phyloP scores from a whole-genome alignment of 2,888 invertebrate species.

The Ormyrus pomaceus region DNA sequence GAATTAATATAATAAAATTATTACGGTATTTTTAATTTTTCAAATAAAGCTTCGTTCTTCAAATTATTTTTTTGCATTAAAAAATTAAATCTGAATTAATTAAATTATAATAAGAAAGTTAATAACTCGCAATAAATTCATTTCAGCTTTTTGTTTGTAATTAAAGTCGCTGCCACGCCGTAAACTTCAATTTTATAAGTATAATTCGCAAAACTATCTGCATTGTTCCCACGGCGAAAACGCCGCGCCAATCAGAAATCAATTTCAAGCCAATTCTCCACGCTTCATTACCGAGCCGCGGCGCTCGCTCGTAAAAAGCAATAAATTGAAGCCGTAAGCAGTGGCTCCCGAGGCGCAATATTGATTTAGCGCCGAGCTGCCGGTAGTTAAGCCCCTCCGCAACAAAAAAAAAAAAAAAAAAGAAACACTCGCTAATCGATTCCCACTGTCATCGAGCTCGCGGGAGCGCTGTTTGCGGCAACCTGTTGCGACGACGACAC shows the following conservation, averaged over 20 bases:
- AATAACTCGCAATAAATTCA: no score
- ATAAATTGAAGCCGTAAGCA: constrained; percentile 4
- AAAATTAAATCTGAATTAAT: no score
- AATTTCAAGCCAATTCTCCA: constrained; percentile 25
- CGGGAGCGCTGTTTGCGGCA: background rate
- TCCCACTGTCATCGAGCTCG: constrained; percentile 28
- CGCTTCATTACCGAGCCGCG: constrained; percentile 23
- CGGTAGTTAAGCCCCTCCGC: constrained; percentile 4
- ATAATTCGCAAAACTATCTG: no score
- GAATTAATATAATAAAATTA: background rate
- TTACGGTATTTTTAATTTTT: background rate
- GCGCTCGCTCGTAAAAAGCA: background rate
- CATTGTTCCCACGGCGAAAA: constrained; percentile 35
- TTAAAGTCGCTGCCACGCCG: no score
- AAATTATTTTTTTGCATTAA: no score
- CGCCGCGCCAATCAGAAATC: background rate
- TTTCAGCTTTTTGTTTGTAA: no score
- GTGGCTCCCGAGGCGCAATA: background rate
- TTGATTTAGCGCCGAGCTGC: constrained; percentile 37
- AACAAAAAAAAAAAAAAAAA: background rate
- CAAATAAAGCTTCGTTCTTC: no score
- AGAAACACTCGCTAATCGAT: constrained; percentile 43
- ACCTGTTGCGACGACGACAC: constrained; percentile 50
- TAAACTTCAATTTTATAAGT: no score
- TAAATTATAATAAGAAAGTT: no score